These are phyloP conservation scores for Anagrus nilaparvatae DNA, from an alignment of 1,140 invertebrate genomes.

Conservation along the genomic window DNA sequence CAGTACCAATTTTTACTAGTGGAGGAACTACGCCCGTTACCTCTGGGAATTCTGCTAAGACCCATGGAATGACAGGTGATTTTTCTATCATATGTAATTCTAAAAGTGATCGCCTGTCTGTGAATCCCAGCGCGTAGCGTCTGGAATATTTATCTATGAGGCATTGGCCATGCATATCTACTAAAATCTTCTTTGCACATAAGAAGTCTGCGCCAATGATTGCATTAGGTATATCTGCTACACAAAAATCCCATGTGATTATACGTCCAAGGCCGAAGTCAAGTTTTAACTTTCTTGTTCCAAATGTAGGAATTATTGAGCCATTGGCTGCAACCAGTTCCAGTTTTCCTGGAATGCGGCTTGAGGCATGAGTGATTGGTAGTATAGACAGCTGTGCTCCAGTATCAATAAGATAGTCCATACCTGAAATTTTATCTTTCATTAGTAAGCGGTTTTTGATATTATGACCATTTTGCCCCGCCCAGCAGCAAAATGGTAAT, in stretches of 20 bases:
- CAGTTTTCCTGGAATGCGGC: no score
- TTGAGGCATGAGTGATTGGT: no score
- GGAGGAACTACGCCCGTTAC: slow-evolving; percentile 9
- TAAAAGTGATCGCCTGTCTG: neutral
- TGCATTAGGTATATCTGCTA: slow-evolving; percentile 26
- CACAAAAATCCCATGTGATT: slow-evolving; percentile 29
- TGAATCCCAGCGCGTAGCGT: slow-evolving; percentile 2
- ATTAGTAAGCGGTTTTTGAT: no score
- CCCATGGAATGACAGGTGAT: neutral
- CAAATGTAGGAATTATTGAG: slow-evolving; percentile 25
- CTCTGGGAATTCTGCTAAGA: slow-evolving; percentile 4
- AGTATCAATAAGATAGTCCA: no score
- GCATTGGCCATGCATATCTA: slow-evolving; percentile 22
- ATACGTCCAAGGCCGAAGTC: slow-evolving; percentile 25
- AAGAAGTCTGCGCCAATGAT: slow-evolving; percentile 19
- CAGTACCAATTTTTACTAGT: no score
- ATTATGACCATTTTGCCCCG: no score
- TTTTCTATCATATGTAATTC: neutral
- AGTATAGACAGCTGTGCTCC: no score
- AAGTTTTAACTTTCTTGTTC: slow-evolving; percentile 21
- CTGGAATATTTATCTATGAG: slow-evolving; percentile 24
- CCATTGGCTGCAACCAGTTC: slow-evolving; percentile 22
- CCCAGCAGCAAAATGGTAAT: no score
- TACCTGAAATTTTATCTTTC: no score
- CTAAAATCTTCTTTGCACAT: slow-evolving; percentile 22